These are phyloP conservation scores for Galemys pyrenaicus DNA, from an alignment of 2,113 vertebrate species.

Conservation along the genomic window DNA sequence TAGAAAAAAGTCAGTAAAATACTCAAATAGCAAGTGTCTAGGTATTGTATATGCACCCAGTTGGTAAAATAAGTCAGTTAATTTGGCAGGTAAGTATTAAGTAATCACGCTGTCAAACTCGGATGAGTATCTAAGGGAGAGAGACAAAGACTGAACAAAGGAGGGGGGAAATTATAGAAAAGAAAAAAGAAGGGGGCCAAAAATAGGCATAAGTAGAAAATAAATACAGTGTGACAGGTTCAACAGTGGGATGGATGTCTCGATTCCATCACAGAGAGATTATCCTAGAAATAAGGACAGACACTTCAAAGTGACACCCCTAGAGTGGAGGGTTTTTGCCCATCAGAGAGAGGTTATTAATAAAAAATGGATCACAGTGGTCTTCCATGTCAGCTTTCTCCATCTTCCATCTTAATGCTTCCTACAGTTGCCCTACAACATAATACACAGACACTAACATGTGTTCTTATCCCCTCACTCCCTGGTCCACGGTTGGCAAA, in stretches of 20 bases:
- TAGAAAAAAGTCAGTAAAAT: slow-evolving; percentile 79
- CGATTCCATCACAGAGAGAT: slow-evolving; percentile 58
- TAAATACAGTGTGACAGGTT: slow-evolving; percentile 70
- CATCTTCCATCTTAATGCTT: slow-evolving; percentile 7
- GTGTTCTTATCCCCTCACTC: not conserved
- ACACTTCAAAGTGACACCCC: slow-evolving; percentile 47
- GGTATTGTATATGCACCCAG: slow-evolving; percentile 82
- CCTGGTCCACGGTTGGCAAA: not conserved
- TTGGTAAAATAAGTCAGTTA: slow-evolving; percentile 91
- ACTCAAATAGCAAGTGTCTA: slow-evolving; percentile 84
- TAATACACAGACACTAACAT: not conserved
- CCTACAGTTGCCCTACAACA: not conserved
- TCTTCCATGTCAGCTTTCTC: not conserved
- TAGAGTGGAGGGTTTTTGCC: not conserved
- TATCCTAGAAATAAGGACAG: slow-evolving; percentile 63
- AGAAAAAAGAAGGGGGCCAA: slow-evolving; percentile 77
- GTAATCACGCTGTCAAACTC: slow-evolving; percentile 87
- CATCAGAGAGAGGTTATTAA: slow-evolving; percentile 24
- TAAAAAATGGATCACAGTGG: not conserved
- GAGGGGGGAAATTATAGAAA: slow-evolving; percentile 69
- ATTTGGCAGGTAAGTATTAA: slow-evolving; percentile 90
- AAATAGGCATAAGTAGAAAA: slow-evolving; percentile 65
- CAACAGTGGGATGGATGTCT: slow-evolving; percentile 69
- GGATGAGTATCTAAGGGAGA: slow-evolving; percentile 82
- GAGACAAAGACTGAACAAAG: slow-evolving; percentile 83